Base-by-base conservation (phyloP, 92 coral and sea anemone species). In the Palythoa grandiflora region DNA sequence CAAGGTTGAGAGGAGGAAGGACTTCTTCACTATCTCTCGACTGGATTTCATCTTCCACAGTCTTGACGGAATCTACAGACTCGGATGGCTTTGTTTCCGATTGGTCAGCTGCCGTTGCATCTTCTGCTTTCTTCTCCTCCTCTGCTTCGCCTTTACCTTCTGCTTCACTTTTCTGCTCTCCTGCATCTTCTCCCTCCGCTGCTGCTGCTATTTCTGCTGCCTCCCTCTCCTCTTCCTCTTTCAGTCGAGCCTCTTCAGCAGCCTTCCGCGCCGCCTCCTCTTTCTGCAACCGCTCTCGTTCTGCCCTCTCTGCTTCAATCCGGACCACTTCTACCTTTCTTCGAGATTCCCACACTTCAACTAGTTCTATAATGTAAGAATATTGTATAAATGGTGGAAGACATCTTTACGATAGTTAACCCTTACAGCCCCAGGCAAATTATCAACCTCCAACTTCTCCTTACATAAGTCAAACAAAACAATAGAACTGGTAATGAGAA, bases 201-300 rank as follows among this genome's bases (percentile, higher is more conserved):
- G 89, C 93, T 37, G 84, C 93, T 61, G 80, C 91, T 71, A 55
- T 87, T 3, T 84, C 94, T 1, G 91, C 94, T 61, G 86, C 96
- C 52, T 78, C 94, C 19, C 84, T 63, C 81, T 85, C 92, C 63
- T 89, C 96, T 79, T 94, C 93, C 14, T 90, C 98, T 76, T 87
- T 93, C 79, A 91, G 61, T 63, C 74, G 65, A 28, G 98, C 98
- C 77, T 94, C 98, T 55, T 93, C 98, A 1, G 93, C 98, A 38
- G 96, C 96, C 57, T 80, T 87, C 73, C 87, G 77, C 15, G 71
- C 93, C n/a, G 94, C 98, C 78, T 93, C 94, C 63, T 94, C 98
- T 48, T 72, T 86, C 66, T 77, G 89, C 28, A 80, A 88, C 59
- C 98, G 91, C 70, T 93, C 96, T 81, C 77, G 85, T 77, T 93